These are phyloP conservation scores for Acanthaster planci DNA, from an alignment of 35 echinoderm and acorn worm species.

Conservation along the genomic window DNA sequence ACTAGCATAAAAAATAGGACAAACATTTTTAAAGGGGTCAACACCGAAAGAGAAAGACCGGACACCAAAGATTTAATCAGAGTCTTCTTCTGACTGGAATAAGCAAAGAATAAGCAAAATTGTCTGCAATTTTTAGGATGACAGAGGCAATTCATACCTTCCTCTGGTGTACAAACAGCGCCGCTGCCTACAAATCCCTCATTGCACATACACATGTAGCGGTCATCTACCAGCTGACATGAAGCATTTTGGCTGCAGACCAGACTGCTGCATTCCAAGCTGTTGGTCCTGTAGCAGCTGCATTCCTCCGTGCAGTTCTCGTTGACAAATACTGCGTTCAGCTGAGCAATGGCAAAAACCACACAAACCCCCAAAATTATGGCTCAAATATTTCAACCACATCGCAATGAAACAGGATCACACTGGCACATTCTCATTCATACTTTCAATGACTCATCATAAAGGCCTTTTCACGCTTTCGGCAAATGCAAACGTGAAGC, in stretches of 20 bases:
- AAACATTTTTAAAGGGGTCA: too few relatives aligned
- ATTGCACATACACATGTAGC: not conserved
- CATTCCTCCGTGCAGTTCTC: conserved; percentile 18
- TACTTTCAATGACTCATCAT: too few relatives aligned
- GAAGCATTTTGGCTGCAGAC: not conserved
- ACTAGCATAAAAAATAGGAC: too few relatives aligned
- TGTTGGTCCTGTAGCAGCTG: not conserved
- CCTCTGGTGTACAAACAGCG: not conserved
- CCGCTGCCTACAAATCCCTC: conserved; percentile 28
- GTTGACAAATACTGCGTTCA: not conserved
- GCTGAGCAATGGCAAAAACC: not conserved
- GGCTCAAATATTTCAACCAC: not conserved
- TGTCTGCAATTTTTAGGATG: too few relatives aligned
- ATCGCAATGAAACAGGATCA: too few relatives aligned
- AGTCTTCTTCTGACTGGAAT: too few relatives aligned
- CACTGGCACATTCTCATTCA: too few relatives aligned
- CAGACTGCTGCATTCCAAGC: conserved; percentile 1
- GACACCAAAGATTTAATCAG: too few relatives aligned
- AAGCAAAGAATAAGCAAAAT: too few relatives aligned
- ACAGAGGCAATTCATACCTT: not conserved
- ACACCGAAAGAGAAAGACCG: too few relatives aligned
- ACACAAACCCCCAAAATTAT: not conserved
- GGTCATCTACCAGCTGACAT: not conserved
- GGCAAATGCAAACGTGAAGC: too few relatives aligned
- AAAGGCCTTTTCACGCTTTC: too few relatives aligned